A percentile compares a stretch with the other conserved stretches of the same genome.
Conservation (phyloP, 37 sponge, comb jelly and placozoan species). For the Haliclona indistincta region DNA sequence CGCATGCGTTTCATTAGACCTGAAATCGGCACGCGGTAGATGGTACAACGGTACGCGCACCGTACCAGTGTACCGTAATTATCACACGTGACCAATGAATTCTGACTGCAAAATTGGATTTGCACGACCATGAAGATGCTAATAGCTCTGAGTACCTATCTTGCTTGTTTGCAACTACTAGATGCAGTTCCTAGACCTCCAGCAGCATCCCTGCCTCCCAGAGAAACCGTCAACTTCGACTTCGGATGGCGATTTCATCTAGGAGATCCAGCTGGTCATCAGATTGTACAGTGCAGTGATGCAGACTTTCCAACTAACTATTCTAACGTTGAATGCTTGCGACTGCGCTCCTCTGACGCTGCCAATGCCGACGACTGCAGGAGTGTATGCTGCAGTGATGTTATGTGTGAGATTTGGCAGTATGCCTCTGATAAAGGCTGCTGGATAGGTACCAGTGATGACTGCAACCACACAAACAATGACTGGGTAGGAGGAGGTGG, state of each 20-base stretch:
- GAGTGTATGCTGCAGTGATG: constrained; percentile 27
- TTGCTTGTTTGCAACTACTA: too few species aligned
- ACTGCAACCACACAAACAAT: constrained; percentile 30
- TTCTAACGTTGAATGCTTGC: constrained; percentile 29
- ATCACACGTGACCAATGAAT: too few species aligned
- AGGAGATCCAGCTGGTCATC: constrained; percentile 17
- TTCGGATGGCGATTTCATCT: constrained; percentile 55
- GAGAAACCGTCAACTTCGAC: constrained; percentile 53
- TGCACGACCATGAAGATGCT: too few species aligned
- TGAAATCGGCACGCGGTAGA: too few species aligned
- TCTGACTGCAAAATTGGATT: too few species aligned
- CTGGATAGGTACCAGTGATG: constrained; percentile 46
- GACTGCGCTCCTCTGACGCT: neutral
- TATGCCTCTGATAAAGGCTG: constrained; percentile 23
- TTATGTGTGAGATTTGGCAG: constrained; percentile 61
- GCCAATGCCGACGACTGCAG: constrained; percentile 34
- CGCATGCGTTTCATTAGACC: too few species aligned
- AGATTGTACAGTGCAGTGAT: neutral
- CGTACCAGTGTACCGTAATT: too few species aligned
- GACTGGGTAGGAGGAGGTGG: constrained; percentile 46
- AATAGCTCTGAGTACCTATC: too few species aligned
- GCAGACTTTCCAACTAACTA: constrained; percentile 30
- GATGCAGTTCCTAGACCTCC: too few species aligned
- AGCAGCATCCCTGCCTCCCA: too few species aligned
- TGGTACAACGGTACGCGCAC: too few species aligned